Evolutionary conservation across 2,113 vertebrate species (phyloP).

Genomic region (Tupaia tana): DNA sequence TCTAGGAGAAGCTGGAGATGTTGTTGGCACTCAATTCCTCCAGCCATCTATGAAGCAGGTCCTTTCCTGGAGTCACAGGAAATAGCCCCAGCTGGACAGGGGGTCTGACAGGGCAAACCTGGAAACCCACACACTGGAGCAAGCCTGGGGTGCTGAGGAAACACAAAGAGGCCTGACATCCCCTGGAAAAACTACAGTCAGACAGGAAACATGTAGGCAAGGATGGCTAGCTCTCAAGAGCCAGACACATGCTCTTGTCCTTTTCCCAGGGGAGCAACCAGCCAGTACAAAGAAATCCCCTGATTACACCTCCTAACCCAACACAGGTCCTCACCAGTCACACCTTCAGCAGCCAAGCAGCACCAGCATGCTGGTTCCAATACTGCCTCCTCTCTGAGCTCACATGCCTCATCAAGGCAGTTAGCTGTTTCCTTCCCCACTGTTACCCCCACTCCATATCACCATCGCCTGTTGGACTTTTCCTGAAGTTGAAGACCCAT

Average conservation of each 20-base stretch:
- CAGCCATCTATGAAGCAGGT: not conserved
- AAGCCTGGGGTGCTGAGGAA: slow-evolving; percentile 47
- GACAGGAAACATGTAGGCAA: slow-evolving; percentile 70
- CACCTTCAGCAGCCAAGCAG: not conserved
- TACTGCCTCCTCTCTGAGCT: not conserved
- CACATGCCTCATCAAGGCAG: not conserved
- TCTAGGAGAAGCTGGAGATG: not conserved
- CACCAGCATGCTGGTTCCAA: not conserved
- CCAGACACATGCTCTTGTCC: not conserved
- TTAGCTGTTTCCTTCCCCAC: not conserved
- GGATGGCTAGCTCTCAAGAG: slow-evolving; percentile 48
- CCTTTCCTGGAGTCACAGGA: slow-evolving; percentile 43
- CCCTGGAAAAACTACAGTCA: slow-evolving; percentile 75
- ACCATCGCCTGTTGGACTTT: not conserved
- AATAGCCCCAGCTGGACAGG: not conserved
- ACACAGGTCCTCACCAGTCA: not conserved
- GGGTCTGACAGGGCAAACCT: not conserved
- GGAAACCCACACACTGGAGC: slow-evolving; percentile 11
- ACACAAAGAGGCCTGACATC: slow-evolving; percentile 69
- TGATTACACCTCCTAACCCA: not conserved
- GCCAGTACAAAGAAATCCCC: slow-evolving; percentile 48
- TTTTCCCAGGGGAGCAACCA: not conserved
- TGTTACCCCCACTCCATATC: not conserved
- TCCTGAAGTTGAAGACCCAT: not conserved
- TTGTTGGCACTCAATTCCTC: not conserved